A percentile compares a stretch with the other conserved stretches of the same genome.
These are phyloP conservation scores for Dinothrombium tinctorium DNA, from an alignment of 1,140 invertebrate species.

Conservation along the genomic window DNA sequence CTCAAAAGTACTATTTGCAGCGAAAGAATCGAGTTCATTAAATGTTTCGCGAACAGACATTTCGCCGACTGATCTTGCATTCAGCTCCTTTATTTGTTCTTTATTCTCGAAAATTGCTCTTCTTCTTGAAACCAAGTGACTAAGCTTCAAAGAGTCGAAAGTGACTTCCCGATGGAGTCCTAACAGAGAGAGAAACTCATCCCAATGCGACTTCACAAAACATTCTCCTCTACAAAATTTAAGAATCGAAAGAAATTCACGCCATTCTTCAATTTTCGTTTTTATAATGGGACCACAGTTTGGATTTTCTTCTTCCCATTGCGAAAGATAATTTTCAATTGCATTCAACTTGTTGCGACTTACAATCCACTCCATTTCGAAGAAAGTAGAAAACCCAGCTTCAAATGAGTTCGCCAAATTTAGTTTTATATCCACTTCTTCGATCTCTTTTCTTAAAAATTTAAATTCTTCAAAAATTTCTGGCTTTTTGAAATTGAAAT, in stretches of 20 bases:
- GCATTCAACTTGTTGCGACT: constrained; percentile 6
- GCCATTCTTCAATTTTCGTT: constrained; percentile 6
- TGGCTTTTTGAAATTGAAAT: constrained; percentile 4
- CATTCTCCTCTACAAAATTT: constrained; percentile 53
- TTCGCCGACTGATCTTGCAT: constrained; percentile 53
- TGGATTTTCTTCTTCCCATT: constrained; percentile 6
- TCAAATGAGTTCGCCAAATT: constrained; percentile 8
- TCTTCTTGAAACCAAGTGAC: constrained; percentile 46
- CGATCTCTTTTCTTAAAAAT: neutral
- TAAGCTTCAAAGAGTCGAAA: constrained; percentile 49
- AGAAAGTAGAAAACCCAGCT: constrained; percentile 1
- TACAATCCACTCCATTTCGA: constrained; percentile 11
- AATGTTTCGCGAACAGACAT: constrained; percentile 77
- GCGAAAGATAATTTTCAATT: constrained; percentile 4
- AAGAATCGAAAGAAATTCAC: constrained; percentile 30
- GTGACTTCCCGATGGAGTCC: constrained; percentile 36
- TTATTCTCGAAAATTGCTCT: constrained; percentile 40
- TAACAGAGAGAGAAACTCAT: constrained; percentile 56
- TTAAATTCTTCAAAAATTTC: neutral
- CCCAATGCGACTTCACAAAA: constrained; percentile 84
- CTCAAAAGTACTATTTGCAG: constrained; percentile 52
- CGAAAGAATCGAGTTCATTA: constrained; percentile 84
- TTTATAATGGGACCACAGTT: neutral
- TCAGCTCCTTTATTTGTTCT: constrained; percentile 40
- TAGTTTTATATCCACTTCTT: constrained; percentile 3